phyloP scores from a whole-genome alignment of 1,140 invertebrate genomes.

The Zaprionus nigranus region DNA sequence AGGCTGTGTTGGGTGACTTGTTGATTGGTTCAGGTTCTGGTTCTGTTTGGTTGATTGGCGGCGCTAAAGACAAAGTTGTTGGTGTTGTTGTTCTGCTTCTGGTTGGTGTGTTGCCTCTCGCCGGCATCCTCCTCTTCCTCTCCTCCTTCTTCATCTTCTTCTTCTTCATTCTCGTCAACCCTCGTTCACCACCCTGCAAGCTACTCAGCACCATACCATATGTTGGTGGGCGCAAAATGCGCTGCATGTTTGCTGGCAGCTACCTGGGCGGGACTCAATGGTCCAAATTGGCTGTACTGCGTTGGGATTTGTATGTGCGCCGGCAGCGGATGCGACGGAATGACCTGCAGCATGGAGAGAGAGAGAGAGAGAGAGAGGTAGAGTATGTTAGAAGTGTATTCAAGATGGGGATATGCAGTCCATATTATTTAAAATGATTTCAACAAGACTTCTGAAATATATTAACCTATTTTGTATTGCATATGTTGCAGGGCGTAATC shows the following conservation, averaged over 20 bases:
- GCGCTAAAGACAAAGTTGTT: slow-evolving; percentile 1
- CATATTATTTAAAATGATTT: too few species aligned
- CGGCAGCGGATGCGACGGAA: slow-evolving; percentile 91
- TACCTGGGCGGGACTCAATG: slow-evolving; percentile 89
- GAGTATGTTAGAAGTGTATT: not conserved
- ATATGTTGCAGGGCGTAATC: too few species aligned
- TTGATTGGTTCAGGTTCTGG: slow-evolving; percentile 2
- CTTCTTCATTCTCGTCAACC: slow-evolving; percentile 38
- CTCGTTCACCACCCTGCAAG: slow-evolving; percentile 56
- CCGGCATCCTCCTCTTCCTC: not conserved
- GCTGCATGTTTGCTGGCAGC: slow-evolving; percentile 86
- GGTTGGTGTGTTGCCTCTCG: slow-evolving; percentile 36
- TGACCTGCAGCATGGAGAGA: slow-evolving; percentile 69
- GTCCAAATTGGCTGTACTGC: slow-evolving; percentile 87
- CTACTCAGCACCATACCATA: slow-evolving; percentile 90
- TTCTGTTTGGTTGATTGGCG: not conserved
- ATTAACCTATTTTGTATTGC: too few species aligned
- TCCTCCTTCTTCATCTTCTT: not conserved
- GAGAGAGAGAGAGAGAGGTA: not conserved
- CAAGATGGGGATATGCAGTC: too few species aligned
- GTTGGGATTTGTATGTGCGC: slow-evolving; percentile 93
- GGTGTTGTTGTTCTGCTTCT: slow-evolving; percentile 18
- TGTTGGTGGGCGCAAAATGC: slow-evolving; percentile 89
- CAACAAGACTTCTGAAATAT: too few species aligned
- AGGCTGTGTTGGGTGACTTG: slow-evolving; percentile 18